Percentiles rank a stretch among this genome's conserved stretches.
Evolutionary conservation across 2,797 vertebrate species (phyloP).

Genomic region (Mus minutoides): DNA sequence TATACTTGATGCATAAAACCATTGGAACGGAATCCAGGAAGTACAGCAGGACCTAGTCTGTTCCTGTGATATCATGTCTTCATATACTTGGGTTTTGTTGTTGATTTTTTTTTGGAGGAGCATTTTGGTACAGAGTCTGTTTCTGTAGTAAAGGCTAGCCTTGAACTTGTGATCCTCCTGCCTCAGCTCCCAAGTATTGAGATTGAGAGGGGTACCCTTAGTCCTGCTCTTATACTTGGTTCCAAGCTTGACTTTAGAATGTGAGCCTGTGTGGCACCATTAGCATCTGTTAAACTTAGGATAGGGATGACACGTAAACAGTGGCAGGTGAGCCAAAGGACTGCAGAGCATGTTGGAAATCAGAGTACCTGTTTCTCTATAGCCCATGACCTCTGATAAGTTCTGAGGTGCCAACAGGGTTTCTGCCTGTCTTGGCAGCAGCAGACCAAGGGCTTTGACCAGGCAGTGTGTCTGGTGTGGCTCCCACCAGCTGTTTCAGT

Average conservation of each 20-base stretch:
- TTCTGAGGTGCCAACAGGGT: neutral
- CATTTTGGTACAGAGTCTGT: neutral
- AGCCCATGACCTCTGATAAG: neutral
- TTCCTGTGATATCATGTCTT: neutral
- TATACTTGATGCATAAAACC: neutral
- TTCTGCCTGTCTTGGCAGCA: neutral
- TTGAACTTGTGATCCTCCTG: neutral
- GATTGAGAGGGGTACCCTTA: neutral
- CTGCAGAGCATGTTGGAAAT: too few relatives aligned
- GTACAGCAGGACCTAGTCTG: too few relatives aligned
- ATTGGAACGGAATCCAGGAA: neutral
- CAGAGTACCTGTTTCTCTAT: neutral
- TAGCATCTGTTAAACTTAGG: neutral
- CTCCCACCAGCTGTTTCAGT: neutral
- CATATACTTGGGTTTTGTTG: neutral
- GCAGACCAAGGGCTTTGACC: neutral
- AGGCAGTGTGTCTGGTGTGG: accelerated
- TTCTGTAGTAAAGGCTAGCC: neutral
- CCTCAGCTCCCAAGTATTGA: neutral
- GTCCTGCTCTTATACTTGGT: neutral
- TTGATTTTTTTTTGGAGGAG: neutral
- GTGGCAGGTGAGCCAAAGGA: neutral
- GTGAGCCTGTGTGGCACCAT: accelerated
- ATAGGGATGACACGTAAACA: accelerated
- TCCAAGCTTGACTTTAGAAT: neutral